These are phyloP conservation scores for Labroides dimidiatus DNA, from an alignment of 2,797 vertebrate genomes.

Conservation along the genomic window DNA sequence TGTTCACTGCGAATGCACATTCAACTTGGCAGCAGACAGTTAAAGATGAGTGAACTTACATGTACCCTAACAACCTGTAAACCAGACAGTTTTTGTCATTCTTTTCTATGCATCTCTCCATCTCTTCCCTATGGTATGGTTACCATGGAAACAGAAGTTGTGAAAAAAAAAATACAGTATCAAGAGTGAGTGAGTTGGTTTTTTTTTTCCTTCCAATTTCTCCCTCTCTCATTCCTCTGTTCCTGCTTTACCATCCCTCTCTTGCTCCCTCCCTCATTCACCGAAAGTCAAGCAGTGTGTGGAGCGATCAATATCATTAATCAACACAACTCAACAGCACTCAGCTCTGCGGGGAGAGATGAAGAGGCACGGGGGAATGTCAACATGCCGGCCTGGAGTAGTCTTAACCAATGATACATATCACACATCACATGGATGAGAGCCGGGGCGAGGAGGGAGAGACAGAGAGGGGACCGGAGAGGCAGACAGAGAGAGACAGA, in stretches of 20 bases:
- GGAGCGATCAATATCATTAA: conserved; percentile 85
- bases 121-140: conserved; percentile 75
- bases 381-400: conserved; percentile 81
- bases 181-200: conserved; percentile 64
- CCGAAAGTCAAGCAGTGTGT: conserved; percentile 81
- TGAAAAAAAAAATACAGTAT: conserved; percentile 61
- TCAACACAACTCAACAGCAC: conserved; percentile 85
- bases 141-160: conserved; percentile 78
- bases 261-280: conserved; percentile 58
- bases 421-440: conserved; percentile 83
- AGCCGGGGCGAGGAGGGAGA: conserved; percentile 65
- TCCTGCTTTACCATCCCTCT: conserved; percentile 28
- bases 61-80: conserved; percentile 56
- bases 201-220: conserved; percentile 67
- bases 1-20: conserved; percentile 22
- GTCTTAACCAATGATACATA: conserved; percentile 85
- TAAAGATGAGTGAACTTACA: conserved; percentile 50
- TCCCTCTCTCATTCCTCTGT: conserved; percentile 47
- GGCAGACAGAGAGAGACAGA: conserved; percentile 76
- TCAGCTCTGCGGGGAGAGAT: conserved; percentile 82
- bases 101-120: conserved; percentile 48
- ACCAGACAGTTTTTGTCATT: conserved; percentile 29
- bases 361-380: conserved; percentile 84
- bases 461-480: conserved; percentile 72
- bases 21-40: conserved; percentile 26